Evolutionary conservation across 2,797 vertebrate species (phyloP).

Genomic region (Eulemur albifrons): DNA sequence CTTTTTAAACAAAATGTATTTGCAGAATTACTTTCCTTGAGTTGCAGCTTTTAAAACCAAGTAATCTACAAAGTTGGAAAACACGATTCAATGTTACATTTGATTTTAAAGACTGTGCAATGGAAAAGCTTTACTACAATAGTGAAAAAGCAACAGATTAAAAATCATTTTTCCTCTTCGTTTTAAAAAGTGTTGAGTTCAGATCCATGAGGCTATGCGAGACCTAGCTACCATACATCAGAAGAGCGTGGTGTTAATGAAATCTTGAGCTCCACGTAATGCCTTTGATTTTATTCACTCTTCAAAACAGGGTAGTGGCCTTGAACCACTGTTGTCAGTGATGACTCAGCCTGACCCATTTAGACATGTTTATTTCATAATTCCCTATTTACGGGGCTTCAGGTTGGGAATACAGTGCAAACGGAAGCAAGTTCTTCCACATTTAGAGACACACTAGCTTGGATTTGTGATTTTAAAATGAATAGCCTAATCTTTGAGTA

Average conservation of each 20-base stretch:
- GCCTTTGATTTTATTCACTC: slow-evolving; percentile 24
- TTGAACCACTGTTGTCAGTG: slow-evolving; percentile 40
- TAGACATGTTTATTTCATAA: slow-evolving; percentile 55
- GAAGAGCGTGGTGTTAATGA: slow-evolving; percentile 11
- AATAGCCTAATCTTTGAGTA: not conserved
- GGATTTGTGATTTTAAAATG: slow-evolving; percentile 20
- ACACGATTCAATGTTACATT: not conserved
- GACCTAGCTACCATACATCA: not conserved
- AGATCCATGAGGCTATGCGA: not conserved
- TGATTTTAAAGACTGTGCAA: not conserved
- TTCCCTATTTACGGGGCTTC: not conserved
- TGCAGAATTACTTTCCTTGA: slow-evolving; percentile 7
- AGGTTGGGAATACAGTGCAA: not conserved
- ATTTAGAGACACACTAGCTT: not conserved
- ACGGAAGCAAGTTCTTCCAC: not conserved
- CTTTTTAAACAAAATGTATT: slow-evolving; percentile 2
- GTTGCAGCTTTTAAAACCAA: not conserved
- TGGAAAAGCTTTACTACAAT: not conserved
- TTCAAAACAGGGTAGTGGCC: slow-evolving; percentile 1
- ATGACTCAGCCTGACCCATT: slow-evolving; percentile 67
- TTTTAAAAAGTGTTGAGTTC: slow-evolving; percentile 35
- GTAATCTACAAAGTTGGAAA: not conserved
- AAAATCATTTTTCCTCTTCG: not conserved
- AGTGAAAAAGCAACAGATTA: not conserved
- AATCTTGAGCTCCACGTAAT: not conserved